Percentiles rank a stretch among this genome's conserved stretches.
Evolutionary conservation across 2,113 vertebrate genomes (phyloP).

Genomic region (Corythornis cristatus): DNA sequence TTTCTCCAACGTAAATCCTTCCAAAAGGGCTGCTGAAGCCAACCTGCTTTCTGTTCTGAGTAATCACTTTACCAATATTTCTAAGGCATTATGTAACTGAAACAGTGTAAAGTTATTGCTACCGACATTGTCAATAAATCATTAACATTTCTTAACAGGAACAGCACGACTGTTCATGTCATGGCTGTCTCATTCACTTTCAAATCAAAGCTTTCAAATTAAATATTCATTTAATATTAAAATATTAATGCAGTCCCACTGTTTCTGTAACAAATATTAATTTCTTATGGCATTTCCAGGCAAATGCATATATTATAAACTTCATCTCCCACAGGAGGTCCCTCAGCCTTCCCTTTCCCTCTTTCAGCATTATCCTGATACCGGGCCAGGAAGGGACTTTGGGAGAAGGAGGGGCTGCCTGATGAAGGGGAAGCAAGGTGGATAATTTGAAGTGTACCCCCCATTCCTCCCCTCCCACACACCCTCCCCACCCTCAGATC

Average conservation of each 20-base stretch:
- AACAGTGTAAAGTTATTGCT: conserved; percentile 63
- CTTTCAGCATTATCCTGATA: not conserved
- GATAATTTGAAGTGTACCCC: conserved; percentile 13
- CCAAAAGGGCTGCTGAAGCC: conserved; percentile 25
- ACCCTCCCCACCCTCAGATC: conserved; percentile 44
- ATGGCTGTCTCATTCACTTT: conserved; percentile 74
- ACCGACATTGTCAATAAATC: conserved; percentile 69
- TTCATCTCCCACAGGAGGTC: conserved; percentile 62
- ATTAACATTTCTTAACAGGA: conserved; percentile 72
- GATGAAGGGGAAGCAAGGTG: conserved; percentile 43
- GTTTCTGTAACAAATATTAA: conserved; percentile 84
- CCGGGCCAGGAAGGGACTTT: not conserved
- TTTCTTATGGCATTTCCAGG: conserved; percentile 82
- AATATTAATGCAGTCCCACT: conserved; percentile 79
- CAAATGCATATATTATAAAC: conserved; percentile 75
- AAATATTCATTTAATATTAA: conserved; percentile 83
- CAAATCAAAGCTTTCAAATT: conserved; percentile 77
- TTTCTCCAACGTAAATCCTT: not conserved
- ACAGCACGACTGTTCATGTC: conserved; percentile 63
- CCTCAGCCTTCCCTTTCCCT: conserved; percentile 39
- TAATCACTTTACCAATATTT: conserved; percentile 61
- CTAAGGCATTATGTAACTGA: conserved; percentile 65
- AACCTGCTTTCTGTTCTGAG: conserved; percentile 46
- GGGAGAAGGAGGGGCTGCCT: not conserved
- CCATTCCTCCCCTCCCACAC: not conserved